A percentile compares a stretch with the other conserved stretches of the same genome.
Evolutionary conservation across 2,113 vertebrate species (phyloP).

Genomic region (Pachycephala philippinensis): DNA sequence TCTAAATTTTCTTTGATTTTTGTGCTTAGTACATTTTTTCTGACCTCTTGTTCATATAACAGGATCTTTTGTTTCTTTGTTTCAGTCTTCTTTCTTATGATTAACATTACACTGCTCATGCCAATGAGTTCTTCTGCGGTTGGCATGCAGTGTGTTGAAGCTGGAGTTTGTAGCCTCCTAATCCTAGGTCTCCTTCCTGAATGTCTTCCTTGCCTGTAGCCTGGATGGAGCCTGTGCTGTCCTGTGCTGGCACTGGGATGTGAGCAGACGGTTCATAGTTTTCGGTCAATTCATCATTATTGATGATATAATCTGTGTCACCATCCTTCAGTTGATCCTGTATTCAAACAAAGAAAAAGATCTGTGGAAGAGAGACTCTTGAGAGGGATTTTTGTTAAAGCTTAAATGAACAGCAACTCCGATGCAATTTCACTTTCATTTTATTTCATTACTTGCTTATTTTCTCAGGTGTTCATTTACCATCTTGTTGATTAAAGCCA

Average conservation of each 20-base stretch:
- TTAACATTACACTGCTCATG: neutral
- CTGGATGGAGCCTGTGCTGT: neutral
- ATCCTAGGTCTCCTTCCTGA: constrained; percentile 73
- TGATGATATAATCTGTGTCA: constrained; percentile 67
- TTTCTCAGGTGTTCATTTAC: neutral
- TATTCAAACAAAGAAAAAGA: neutral
- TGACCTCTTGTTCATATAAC: neutral
- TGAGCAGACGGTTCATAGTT: neutral
- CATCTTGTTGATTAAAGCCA: neutral
- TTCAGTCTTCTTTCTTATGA: neutral
- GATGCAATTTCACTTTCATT: neutral
- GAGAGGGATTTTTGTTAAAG: neutral
- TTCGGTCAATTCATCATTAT: constrained; percentile 67
- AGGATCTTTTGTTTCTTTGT: neutral
- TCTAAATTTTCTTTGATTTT: constrained; percentile 2
- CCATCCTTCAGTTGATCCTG: constrained; percentile 72
- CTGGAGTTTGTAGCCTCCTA: constrained; percentile 69
- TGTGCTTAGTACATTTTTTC: neutral
- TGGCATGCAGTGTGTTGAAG: constrained; percentile 25
- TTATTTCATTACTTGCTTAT: neutral
- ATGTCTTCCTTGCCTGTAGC: constrained; percentile 64
- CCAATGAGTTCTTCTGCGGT: neutral
- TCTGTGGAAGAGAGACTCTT: neutral
- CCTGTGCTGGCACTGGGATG: neutral
- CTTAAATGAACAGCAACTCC: neutral